Conservation (phyloP, 2,888 invertebrate genomes). For the Coenonympha arcania region DNA sequence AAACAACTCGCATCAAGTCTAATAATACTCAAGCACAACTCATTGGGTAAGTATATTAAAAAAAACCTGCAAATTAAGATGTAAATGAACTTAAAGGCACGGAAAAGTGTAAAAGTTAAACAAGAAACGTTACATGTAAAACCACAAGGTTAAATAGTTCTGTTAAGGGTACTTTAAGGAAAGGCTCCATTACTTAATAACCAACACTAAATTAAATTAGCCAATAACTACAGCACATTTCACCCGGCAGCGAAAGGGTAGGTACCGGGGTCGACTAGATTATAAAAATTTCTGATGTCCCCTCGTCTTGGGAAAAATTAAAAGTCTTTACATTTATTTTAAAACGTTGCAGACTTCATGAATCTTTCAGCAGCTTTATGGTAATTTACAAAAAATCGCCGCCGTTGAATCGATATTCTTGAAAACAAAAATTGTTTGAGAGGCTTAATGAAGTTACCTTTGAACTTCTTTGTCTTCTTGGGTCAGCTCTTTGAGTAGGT, state of each 20-base stretch:
- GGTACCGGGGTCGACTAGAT: constrained; percentile 44
- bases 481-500: not conserved
- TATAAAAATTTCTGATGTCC: constrained; percentile 41
- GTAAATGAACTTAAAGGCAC: too few relatives aligned
- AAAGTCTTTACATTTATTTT: constrained; percentile 29
- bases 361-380: constrained; percentile 27
- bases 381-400: constrained; percentile 25
- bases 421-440: not conserved
- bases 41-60: too few relatives aligned
- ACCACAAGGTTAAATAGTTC: not conserved
- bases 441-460: not conserved
- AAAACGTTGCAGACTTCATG: constrained; percentile 26
- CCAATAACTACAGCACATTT: constrained; percentile 27
- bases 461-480: not conserved
- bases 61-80: too few relatives aligned
- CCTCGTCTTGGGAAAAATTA: constrained; percentile 25
- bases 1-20: too few relatives aligned
- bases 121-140: not conserved
- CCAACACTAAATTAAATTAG: constrained; percentile 19
- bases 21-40: too few relatives aligned
- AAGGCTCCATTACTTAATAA: not conserved
- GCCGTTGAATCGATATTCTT: constrained; percentile 10
- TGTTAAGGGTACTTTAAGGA: not conserved
- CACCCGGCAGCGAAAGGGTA: constrained; percentile 32
- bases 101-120: not conserved